These are phyloP conservation scores for Heteractis magnifica DNA, from an alignment of 92 coral and sea anemone species.

Conservation along the genomic window DNA sequence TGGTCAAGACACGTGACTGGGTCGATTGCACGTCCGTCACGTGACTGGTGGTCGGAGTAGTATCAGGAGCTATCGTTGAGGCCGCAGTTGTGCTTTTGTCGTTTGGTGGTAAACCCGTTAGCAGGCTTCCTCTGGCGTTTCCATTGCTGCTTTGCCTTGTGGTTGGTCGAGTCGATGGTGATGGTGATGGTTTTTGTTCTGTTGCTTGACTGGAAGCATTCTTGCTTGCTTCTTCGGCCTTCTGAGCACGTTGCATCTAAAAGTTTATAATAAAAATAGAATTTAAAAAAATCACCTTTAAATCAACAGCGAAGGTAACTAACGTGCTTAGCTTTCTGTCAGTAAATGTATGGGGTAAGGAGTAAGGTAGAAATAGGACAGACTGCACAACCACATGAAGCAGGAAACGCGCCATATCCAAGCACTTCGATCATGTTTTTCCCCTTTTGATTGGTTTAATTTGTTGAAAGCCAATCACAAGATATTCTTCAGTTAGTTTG, in stretches of 20 bases:
- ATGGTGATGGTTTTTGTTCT: conserved; percentile 23
- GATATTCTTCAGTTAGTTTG: too few species aligned
- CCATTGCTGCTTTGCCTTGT: conserved; percentile 30
- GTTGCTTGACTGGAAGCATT: conserved; percentile 17
- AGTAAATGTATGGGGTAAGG: too few species aligned
- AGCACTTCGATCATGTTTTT: too few species aligned
- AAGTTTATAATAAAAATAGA: conserved; percentile 1
- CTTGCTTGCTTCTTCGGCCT: conserved; percentile 26
- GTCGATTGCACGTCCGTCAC: conserved; percentile 9
- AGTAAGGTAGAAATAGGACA: too few species aligned
- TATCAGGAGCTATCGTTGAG: conserved; percentile 2
- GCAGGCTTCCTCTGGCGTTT: conserved; percentile 19
- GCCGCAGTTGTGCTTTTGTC: conserved; percentile 11
- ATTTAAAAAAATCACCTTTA: too few species aligned
- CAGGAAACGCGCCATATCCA: too few species aligned
- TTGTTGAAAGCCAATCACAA: too few species aligned
- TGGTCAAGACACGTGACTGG: conserved; percentile 17
- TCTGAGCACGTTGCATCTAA: conserved; percentile 58
- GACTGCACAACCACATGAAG: too few species aligned
- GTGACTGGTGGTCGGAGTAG: conserved; percentile 8
- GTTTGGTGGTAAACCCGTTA: neutral
- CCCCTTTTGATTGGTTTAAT: too few species aligned
- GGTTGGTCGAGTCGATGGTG: conserved; percentile 30
- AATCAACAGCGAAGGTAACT: too few species aligned
- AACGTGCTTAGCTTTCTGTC: too few species aligned